Conservation (phyloP, 2,888 invertebrate genomes). For the Cremastinae sp. region DNA sequence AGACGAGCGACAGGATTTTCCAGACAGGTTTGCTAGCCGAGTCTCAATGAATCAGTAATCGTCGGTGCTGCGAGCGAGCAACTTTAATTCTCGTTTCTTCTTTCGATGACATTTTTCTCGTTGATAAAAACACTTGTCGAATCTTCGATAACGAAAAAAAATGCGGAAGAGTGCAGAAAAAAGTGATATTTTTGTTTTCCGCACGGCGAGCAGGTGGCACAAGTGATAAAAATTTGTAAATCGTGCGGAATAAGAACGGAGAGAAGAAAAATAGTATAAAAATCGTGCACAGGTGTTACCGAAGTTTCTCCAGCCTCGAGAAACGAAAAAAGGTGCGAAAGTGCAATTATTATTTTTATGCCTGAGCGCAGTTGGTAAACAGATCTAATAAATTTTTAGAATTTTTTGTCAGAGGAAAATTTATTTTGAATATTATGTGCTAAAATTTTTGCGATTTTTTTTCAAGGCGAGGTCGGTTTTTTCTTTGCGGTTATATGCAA, state of each 20-base stretch:
- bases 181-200: background rate
- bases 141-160: background rate
- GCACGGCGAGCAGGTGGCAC: slow-evolving; percentile 3
- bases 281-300: slow-evolving; percentile 20
- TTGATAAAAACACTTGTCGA: background rate
- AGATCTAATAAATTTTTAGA: background rate
- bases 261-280: background rate
- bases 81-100: too few relatives aligned
- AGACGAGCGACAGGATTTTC: too few relatives aligned
- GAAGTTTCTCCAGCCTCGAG: background rate
- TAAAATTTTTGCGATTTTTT: too few relatives aligned
- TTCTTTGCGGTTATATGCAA: too few relatives aligned
- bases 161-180: background rate
- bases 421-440: too few relatives aligned
- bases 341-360: background rate
- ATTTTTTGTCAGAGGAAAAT: background rate
- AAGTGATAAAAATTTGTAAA: background rate
- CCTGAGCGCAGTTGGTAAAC: background rate
- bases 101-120: too few relatives aligned
- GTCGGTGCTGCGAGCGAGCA: too few relatives aligned
- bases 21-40: too few relatives aligned
- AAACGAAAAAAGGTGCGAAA: slow-evolving; percentile 14
- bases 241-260: slow-evolving; percentile 1
- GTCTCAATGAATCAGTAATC: too few relatives aligned
- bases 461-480: too few relatives aligned